phyloP scores from a whole-genome alignment of 2,888 invertebrate species.

The Sepioteuthis lessoniana region DNA sequence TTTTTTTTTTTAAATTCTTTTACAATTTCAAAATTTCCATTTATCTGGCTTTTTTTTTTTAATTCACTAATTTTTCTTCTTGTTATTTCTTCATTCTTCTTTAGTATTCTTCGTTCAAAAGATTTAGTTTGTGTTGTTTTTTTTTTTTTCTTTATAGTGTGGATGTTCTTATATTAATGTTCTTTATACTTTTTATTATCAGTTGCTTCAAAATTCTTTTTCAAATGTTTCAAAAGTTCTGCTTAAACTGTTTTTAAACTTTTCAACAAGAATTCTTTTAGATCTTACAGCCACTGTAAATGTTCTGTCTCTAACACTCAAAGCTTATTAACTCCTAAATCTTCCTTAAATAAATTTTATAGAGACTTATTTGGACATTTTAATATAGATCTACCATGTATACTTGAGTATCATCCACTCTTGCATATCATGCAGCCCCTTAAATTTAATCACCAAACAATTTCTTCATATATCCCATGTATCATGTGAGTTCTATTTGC shows the following conservation, averaged over 20 bases:
- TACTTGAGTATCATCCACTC: no score
- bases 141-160: constrained; percentile 16
- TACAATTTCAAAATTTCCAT: background rate
- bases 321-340: no score
- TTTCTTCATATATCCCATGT: no score
- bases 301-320: background rate
- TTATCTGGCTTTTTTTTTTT: background rate
- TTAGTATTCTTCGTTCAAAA: background rate
- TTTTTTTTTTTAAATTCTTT: background rate
- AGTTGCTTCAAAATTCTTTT: constrained; percentile 23
- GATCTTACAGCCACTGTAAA: background rate
- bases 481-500: no score
- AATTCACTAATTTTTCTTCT: background rate
- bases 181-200: background rate
- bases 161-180: constrained; percentile 15
- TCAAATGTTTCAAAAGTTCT: background rate
- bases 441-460: no score
- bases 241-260: background rate
- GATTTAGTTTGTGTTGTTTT: background rate
- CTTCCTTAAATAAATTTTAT: no score
- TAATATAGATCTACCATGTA: no score
- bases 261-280: background rate
- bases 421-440: no score
- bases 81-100: background rate
- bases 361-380: no score